Conservation (phyloP, 2,888 invertebrate genomes). For the Parochlus steinenii region DNA sequence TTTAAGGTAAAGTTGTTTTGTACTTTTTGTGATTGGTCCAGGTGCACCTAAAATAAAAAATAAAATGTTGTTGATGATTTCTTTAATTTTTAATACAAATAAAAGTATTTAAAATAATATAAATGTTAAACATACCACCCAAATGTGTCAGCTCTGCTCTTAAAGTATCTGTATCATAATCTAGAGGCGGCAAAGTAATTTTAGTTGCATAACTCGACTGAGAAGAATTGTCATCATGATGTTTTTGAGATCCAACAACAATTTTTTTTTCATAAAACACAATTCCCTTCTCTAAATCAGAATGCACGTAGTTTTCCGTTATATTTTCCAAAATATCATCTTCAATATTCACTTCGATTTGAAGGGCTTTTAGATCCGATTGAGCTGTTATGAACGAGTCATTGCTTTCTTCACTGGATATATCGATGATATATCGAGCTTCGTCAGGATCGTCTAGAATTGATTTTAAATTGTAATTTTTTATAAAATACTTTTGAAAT, state of each 20-base stretch:
- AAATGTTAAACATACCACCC: conserved; percentile 42
- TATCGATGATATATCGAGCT: conserved; percentile 19
- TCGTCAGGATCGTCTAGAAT: conserved; percentile 21
- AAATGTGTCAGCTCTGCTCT: conserved; percentile 43
- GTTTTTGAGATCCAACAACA: conserved; percentile 16
- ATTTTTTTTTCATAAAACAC: conserved; percentile 47
- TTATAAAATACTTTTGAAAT: too few species aligned
- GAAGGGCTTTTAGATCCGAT: conserved; percentile 14
- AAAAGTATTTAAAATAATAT: not conserved
- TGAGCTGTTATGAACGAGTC: conserved; percentile 21
- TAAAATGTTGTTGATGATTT: not conserved
- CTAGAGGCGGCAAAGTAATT: conserved; percentile 40
- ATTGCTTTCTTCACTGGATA: conserved; percentile 15
- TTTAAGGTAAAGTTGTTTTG: conserved; percentile 59
- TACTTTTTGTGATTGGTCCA: conserved; percentile 66
- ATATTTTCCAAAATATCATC: conserved; percentile 26
- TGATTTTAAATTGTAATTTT: too few species aligned
- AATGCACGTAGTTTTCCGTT: conserved; percentile 58
- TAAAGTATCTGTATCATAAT: conserved; percentile 49
- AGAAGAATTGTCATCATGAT: conserved; percentile 17
- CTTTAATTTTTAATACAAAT: not conserved
- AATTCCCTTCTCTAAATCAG: conserved; percentile 52
- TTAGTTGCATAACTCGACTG: conserved; percentile 34
- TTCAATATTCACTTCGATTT: conserved; percentile 18
- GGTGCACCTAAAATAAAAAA: conserved; percentile 1